Conservation (phyloP, 2,888 invertebrate species). For the Pardosa pseudoannulata region DNA sequence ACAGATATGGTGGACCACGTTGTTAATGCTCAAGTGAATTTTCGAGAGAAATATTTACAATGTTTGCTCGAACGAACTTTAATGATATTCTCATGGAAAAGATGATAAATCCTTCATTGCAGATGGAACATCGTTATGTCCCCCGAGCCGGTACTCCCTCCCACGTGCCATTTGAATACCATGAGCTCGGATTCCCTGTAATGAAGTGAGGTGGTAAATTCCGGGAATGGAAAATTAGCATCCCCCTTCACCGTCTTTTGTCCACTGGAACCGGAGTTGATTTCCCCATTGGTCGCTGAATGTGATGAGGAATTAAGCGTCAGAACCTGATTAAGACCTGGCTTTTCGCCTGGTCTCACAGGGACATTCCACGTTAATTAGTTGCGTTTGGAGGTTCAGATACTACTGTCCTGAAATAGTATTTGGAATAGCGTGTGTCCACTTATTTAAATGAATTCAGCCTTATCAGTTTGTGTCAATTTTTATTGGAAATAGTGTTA, state of each 20-base stretch:
- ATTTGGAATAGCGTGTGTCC: slow-evolving; percentile 32
- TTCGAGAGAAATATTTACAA: background rate
- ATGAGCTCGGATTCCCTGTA: slow-evolving; percentile 32
- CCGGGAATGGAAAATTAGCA: slow-evolving; percentile 68
- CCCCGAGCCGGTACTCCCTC: background rate
- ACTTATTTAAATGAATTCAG: slow-evolving; percentile 20
- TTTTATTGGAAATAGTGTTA: background rate
- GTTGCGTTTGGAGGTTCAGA: slow-evolving; percentile 48
- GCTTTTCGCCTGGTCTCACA: slow-evolving; percentile 57
- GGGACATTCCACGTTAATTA: slow-evolving; percentile 67
- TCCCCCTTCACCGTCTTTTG: slow-evolving; percentile 63
- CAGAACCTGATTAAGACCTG: slow-evolving; percentile 66
- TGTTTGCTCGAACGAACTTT: slow-evolving; percentile 52
- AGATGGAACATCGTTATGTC: slow-evolving; percentile 31
- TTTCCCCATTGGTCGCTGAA: slow-evolving; percentile 67
- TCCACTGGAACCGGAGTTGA: slow-evolving; percentile 61
- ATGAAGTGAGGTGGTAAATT: slow-evolving; percentile 70
- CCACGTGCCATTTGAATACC: slow-evolving; percentile 6
- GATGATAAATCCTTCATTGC: slow-evolving; percentile 59
- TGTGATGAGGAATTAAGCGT: slow-evolving; percentile 72
- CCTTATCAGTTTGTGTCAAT: background rate
- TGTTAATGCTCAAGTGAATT: too few species aligned
- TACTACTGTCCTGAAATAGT: slow-evolving; percentile 40
- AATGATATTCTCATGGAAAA: slow-evolving; percentile 33
- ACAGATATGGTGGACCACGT: too few species aligned